Evolutionary conservation across 2,113 vertebrate genomes (phyloP).

Genomic region (Struthio camelus): DNA sequence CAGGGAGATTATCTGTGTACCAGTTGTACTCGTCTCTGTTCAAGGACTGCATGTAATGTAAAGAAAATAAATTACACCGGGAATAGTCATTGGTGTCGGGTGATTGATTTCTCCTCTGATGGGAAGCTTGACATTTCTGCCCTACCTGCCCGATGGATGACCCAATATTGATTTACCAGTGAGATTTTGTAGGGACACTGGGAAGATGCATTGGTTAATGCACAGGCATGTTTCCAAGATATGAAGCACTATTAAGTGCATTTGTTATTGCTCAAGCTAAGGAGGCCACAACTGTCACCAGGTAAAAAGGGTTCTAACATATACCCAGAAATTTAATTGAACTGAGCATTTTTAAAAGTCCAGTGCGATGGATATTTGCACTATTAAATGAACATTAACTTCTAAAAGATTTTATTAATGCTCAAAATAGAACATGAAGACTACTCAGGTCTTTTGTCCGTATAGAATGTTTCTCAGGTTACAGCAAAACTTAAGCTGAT

Average conservation of each 20-base stretch:
- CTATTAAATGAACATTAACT: not conserved
- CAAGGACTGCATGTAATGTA: not conserved
- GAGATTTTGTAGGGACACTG: conserved; percentile 6
- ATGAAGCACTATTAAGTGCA: conserved; percentile 11
- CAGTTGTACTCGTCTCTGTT: not conserved
- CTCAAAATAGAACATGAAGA: not conserved
- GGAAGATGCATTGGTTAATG: conserved; percentile 22
- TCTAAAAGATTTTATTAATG: conserved; percentile 4
- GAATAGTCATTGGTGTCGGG: conserved; percentile 3
- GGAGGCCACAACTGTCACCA: not conserved
- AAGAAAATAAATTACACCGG: conserved; percentile 42
- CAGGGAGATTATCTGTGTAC: not conserved
- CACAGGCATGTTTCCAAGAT: not conserved
- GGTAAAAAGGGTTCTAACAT: conserved; percentile 17
- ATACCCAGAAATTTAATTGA: conserved; percentile 30
- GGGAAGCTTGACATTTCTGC: conserved; percentile 28
- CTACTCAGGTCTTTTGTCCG: conserved; percentile 9
- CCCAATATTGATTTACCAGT: conserved; percentile 41
- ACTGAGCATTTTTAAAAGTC: not conserved
- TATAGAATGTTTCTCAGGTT: not conserved
- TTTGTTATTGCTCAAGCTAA: conserved; percentile 23
- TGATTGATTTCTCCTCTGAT: conserved; percentile 40
- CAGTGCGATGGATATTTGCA: not conserved
- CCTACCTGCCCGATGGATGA: conserved; percentile 26
- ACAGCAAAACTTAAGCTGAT: not conserved